Conservation (phyloP, 2,888 invertebrate species). For the Callinectes sapidus region DNA sequence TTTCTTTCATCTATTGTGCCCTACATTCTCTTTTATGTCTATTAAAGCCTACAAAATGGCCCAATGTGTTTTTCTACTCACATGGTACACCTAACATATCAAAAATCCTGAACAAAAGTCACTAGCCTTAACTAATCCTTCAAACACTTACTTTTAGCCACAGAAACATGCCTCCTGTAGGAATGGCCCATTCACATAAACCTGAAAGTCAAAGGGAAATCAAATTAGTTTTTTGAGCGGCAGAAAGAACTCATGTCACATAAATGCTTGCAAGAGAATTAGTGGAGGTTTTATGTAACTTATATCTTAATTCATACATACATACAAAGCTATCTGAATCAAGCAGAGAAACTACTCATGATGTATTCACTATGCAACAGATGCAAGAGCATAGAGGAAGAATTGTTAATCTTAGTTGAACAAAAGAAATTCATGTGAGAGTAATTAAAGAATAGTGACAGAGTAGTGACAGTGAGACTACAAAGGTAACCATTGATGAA, state of each 20-base stretch:
- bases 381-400: too few species aligned
- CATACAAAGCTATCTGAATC: neutral
- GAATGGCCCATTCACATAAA: constrained; percentile 80
- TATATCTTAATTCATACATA: neutral
- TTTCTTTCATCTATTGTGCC: too few species aligned
- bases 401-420: neutral
- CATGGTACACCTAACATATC: neutral
- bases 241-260: neutral
- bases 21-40: too few species aligned
- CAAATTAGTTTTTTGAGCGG: neutral
- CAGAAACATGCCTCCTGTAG: constrained; percentile 86
- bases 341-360: neutral
- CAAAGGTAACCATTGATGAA: too few species aligned
- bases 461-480: neutral
- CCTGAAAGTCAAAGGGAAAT: constrained; percentile 42
- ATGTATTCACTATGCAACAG: neutral
- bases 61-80: too few species aligned
- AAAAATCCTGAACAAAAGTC: neutral
- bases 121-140: neutral
- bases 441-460: neutral
- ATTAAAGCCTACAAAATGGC: too few species aligned
- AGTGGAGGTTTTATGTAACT: neutral
- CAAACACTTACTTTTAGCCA: constrained; percentile 80
- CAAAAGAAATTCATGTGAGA: neutral
- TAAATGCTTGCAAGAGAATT: neutral